These are phyloP conservation scores for Dasypus novemcinctus DNA, from an alignment of 2,113 vertebrate genomes.

Conservation along the genomic window DNA sequence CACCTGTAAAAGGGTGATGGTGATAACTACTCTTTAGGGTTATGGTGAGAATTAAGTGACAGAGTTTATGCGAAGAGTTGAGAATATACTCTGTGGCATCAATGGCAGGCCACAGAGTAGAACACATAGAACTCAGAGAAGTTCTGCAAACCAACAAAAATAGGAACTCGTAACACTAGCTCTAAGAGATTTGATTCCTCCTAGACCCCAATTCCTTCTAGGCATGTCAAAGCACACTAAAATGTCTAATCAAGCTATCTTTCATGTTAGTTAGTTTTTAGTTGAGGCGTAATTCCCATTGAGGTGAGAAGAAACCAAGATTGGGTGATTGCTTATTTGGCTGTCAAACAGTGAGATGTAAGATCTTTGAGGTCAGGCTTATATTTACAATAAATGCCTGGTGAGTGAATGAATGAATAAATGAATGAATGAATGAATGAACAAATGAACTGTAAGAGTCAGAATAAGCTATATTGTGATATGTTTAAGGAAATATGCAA, in stretches of 20 bases:
- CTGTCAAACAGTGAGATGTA: background rate
- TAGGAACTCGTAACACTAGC: background rate
- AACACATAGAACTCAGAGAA: background rate
- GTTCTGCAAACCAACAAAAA: background rate
- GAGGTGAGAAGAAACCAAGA: background rate
- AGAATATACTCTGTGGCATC: background rate
- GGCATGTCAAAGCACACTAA: background rate
- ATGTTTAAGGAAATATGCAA: background rate
- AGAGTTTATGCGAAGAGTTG: background rate
- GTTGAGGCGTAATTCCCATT: background rate
- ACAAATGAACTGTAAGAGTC: background rate
- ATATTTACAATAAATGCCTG: background rate
- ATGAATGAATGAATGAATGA: background rate
- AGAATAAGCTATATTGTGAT: background rate
- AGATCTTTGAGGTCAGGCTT: background rate
- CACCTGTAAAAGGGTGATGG: background rate
- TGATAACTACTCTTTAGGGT: background rate
- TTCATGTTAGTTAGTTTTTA: background rate
- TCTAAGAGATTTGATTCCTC: background rate
- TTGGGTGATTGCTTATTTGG: background rate
- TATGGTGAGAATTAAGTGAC: background rate
- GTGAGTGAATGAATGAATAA: background rate
- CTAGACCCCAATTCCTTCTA: background rate
- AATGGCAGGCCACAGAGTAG: background rate
- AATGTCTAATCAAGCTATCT: background rate